phyloP scores from a whole-genome alignment of 2,888 invertebrate species.

The Dynastes maya region DNA sequence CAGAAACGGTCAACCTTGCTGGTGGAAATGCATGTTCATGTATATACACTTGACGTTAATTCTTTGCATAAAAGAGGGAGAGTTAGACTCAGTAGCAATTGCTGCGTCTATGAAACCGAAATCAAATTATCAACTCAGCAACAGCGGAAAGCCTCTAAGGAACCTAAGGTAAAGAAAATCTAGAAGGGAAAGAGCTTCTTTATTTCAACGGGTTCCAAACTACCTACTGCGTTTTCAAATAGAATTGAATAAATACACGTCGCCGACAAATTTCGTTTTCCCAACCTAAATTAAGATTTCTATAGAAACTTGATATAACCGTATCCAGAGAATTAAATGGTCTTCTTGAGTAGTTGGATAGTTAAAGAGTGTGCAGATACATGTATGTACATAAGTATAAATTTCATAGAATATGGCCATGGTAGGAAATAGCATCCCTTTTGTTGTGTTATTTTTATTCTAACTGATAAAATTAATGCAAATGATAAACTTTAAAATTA shows the following conservation, averaged over 20 bases:
- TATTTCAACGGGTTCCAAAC: constrained; percentile 21
- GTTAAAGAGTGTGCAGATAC: too few relatives aligned
- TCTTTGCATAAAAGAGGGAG: not conserved
- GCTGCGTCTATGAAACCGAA: constrained; percentile 28
- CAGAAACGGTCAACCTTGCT: constrained; percentile 15
- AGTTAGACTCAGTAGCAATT: constrained; percentile 8
- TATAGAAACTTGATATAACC: too few relatives aligned
- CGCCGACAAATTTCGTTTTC: not conserved
- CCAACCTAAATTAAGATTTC: not conserved
- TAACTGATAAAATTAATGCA: too few relatives aligned
- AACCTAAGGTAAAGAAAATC: constrained; percentile 16
- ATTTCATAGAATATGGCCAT: too few relatives aligned
- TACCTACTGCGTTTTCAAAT: constrained; percentile 4
- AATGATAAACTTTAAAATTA: too few relatives aligned
- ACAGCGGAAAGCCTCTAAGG: constrained; percentile 13
- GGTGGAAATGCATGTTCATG: not conserved
- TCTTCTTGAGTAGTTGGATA: too few relatives aligned
- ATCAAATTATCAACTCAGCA: constrained; percentile 38
- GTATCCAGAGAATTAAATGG: too few relatives aligned
- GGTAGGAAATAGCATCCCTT: too few relatives aligned
- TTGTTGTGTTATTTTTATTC: too few relatives aligned
- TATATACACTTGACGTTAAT: not conserved
- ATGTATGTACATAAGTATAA: too few relatives aligned
- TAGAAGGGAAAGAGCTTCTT: constrained; percentile 22
- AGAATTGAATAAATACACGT: constrained; percentile 1